Base-by-base conservation (phyloP, 2,797 vertebrate genomes). In the Cyprinodon diabolis region DNA sequence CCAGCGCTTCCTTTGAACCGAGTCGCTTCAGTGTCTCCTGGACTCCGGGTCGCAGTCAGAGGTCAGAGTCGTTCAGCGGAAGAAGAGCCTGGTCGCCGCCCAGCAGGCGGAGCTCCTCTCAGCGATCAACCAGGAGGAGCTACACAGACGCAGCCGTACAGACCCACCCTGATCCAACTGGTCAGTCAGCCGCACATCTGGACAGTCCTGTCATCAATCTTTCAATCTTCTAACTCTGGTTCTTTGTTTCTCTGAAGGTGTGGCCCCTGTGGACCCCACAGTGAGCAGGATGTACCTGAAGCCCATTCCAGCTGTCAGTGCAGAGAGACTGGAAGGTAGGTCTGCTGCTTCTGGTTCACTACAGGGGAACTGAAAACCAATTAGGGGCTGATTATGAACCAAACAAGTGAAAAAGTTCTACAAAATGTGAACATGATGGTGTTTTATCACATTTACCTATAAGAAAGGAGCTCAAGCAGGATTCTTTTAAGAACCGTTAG, bases 271-370 rank as follows among this genome's bases (percentile, higher is more conserved):
- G 0, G 77, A 84, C 49, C 90, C 92, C 0, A 60, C 90, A 0
- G 6, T 65, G 3, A 91, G 87, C 45, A 72, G 78, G 49, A 47
- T 88, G 63, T 94, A 92, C 2, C 0, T 92, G 7, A 94, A 95
- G 47, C 94, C 95, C 0, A 68, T 77, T 0, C 93, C 95, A 0
- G 10, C 87, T 0, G 3, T 97, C 85, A 95, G 94, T 13, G 78
- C 77, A 17, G 97, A 97, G 0, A 79, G 91, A 6, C 65, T 97
- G 21, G 96, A 97, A 95, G 97, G 97, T 98, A 94, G 3, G 62
- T 65, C 43, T 21, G 13, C 62, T n/a, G 60, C 17, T n/a, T 19
- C 37, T 1, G 10, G 37, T 10, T 8, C 21, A 43, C 40, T 43
- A 8, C 40, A 43, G 40, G 40, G 40, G 40, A 43, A 43, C 40